phyloP scores from a whole-genome alignment of 2,113 vertebrate genomes.

The Ranitomeya imitator region DNA sequence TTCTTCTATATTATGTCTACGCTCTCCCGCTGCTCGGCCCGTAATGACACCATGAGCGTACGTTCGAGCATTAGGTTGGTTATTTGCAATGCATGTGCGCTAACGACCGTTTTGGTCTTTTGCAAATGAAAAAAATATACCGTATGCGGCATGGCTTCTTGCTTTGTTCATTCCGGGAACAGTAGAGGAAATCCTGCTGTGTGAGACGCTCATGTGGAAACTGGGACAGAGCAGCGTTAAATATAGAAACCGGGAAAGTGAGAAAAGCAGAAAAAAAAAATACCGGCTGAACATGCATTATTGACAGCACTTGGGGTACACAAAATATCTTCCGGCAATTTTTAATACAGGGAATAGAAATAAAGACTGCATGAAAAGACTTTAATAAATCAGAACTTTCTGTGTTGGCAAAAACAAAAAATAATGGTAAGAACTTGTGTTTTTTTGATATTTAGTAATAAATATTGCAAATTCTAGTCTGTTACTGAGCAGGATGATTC shows the following conservation, averaged over 20 bases:
- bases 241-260: background rate
- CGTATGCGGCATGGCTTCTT: background rate
- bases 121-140: background rate
- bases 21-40: background rate
- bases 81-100: background rate
- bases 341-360: background rate
- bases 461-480: background rate
- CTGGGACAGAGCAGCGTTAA: constrained; percentile 34
- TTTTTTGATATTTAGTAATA: background rate
- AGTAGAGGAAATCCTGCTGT: constrained; percentile 7
- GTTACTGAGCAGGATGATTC: background rate
- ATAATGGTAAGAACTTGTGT: background rate
- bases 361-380: background rate
- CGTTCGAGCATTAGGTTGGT: too few relatives aligned
- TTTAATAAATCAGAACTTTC: background rate
- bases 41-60: background rate
- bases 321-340: constrained; percentile 27
- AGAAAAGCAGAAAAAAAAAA: background rate
- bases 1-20: background rate
- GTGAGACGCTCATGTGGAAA: constrained; percentile 6
- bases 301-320: constrained; percentile 29
- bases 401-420: background rate
- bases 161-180: background rate
- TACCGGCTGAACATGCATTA: constrained; percentile 29
- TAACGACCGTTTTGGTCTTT: background rate